Percentiles rank a stretch among this genome's conserved stretches.
Conservation (phyloP, 2,113 vertebrate genomes). For the Rhinolophus ferrumequinum region DNA sequence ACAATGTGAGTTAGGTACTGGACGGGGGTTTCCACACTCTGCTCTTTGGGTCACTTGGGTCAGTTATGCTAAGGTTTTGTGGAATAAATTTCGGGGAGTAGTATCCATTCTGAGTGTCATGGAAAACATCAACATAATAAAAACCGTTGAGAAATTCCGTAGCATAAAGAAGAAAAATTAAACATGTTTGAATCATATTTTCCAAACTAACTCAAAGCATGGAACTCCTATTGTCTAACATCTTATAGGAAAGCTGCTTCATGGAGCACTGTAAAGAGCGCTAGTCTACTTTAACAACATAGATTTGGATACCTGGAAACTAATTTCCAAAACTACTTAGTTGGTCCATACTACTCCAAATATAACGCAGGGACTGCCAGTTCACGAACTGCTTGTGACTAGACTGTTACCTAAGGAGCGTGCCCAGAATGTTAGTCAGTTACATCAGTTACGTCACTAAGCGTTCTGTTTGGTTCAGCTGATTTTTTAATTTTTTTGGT, state of each 20-base stretch:
- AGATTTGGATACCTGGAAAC: not conserved
- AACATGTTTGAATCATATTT: not conserved
- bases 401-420: not conserved
- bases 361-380: not conserved
- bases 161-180: not conserved
- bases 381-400: not conserved
- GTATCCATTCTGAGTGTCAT: not conserved
- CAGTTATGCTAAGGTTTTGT: not conserved
- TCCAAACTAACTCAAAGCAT: not conserved
- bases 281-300: not conserved
- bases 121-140: not conserved
- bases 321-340: not conserved
- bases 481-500: not conserved
- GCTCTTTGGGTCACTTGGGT: not conserved
- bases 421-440: accelerated
- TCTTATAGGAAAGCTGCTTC: not conserved
- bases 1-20: not conserved
- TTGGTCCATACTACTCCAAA: not conserved
- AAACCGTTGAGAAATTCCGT: not conserved
- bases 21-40: not conserved
- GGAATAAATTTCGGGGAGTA: not conserved
- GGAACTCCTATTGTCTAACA: not conserved
- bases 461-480: not conserved
- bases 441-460: not conserved
- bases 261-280: not conserved